Evolutionary conservation across 2,888 invertebrate genomes (phyloP).

Genomic region (Calliphora vomitoria): DNA sequence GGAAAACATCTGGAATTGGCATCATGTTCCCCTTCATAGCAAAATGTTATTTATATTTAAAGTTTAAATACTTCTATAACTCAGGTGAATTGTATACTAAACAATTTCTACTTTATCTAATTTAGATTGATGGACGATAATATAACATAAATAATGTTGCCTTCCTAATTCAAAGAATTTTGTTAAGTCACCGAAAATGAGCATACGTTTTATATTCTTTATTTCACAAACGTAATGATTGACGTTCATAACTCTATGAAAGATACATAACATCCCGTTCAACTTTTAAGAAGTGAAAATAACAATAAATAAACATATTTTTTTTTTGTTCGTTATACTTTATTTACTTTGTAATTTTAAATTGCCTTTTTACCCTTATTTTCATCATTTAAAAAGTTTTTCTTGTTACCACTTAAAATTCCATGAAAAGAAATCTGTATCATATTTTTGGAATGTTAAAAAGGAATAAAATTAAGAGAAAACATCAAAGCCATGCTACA

Average conservation of each 20-base stretch:
- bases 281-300: background rate
- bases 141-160: no score
- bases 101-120: no score
- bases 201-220: background rate
- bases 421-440: background rate
- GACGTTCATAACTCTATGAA: no score
- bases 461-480: background rate
- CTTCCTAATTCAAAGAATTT: no score
- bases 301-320: background rate
- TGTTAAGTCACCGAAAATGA: background rate
- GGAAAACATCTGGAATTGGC: no score
- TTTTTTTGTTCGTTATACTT: background rate
- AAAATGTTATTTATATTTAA: no score
- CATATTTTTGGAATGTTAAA: background rate
- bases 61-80: no score
- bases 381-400: background rate
- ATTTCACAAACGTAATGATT: no score
- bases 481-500: slow-evolving; percentile 11
- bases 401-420: background rate
- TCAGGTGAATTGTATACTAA: no score
- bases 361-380: background rate
- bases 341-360: background rate
- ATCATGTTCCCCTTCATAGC: no score
- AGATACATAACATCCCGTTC: no score
- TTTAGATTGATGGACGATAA: no score